Percentiles rank a stretch among this genome's conserved stretches.
phyloP scores from a whole-genome alignment of 1,140 invertebrate genomes.

The Drosophila aff. region DNA sequence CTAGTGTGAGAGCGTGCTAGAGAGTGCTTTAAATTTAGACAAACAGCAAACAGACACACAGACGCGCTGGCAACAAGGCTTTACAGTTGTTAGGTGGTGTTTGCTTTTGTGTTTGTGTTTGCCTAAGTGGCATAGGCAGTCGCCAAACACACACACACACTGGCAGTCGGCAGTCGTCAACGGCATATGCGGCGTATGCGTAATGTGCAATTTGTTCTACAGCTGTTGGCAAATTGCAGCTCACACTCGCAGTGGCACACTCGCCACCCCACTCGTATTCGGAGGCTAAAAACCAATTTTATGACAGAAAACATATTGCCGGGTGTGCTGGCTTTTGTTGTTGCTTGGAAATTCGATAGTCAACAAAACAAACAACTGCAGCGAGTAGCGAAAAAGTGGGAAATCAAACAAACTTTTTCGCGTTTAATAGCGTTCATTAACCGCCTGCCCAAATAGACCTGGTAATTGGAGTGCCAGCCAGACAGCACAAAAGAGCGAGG shows the following conservation, averaged over 20 bases:
- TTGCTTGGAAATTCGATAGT: slow-evolving; percentile 62
- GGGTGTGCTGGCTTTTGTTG: slow-evolving; percentile 5
- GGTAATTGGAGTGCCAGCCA: slow-evolving; percentile 67
- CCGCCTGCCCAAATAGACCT: slow-evolving; percentile 58
- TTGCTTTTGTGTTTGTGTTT: slow-evolving; percentile 40
- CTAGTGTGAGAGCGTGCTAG: slow-evolving; percentile 18
- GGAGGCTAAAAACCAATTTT: slow-evolving; percentile 52
- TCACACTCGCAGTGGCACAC: slow-evolving; percentile 16
- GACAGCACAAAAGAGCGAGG: slow-evolving; percentile 35
- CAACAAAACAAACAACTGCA: slow-evolving; percentile 52
- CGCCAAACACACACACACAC: slow-evolving; percentile 23
- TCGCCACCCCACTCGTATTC: slow-evolving; percentile 1
- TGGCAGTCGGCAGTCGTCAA: slow-evolving; percentile 33
- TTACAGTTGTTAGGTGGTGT: slow-evolving; percentile 58
- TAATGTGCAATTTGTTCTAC: slow-evolving; percentile 79
- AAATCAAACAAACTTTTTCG: slow-evolving; percentile 56
- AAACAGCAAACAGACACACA: slow-evolving; percentile 59
- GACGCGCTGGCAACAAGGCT: slow-evolving; percentile 59
- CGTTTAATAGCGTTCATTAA: slow-evolving; percentile 76
- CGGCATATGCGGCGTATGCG: slow-evolving; percentile 66
- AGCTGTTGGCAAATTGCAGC: slow-evolving; percentile 75
- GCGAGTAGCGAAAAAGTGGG: slow-evolving; percentile 3
- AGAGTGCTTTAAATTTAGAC: slow-evolving; percentile 78
- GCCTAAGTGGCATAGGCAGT: slow-evolving; percentile 47
- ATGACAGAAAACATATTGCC: slow-evolving; percentile 68